Conservation (phyloP, 1,140 invertebrate species). For the Sitophilus oryzae region DNA sequence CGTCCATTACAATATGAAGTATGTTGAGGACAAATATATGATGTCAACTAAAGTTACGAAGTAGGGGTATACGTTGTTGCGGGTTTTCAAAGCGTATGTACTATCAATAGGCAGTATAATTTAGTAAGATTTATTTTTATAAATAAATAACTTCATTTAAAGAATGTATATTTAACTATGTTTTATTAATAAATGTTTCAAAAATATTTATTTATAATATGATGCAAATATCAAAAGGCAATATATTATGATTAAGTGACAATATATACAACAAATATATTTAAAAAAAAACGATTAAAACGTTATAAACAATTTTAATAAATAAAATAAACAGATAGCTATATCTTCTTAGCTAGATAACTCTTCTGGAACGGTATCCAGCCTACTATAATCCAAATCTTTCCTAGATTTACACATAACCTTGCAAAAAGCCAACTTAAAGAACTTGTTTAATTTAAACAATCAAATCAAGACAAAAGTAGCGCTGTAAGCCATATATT, state of each 20-base stretch:
- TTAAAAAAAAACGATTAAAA: too few species aligned
- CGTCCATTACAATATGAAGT: constrained; percentile 10
- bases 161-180: too few species aligned
- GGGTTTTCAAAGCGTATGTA: constrained; percentile 20
- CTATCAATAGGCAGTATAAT: too few species aligned
- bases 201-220: too few species aligned
- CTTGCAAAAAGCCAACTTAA: constrained; percentile 15
- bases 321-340: too few species aligned
- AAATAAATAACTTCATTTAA: too few species aligned
- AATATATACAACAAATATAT: too few species aligned
- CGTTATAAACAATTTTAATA: too few species aligned
- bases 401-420: constrained; percentile 5
- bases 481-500: constrained; percentile 16
- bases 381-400: constrained; percentile 7
- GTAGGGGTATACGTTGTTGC: constrained; percentile 24
- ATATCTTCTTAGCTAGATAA: background rate
- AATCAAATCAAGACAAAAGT: constrained; percentile 10
- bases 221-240: too few species aligned
- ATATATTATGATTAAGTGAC: too few species aligned
- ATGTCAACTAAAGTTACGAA: constrained; percentile 22
- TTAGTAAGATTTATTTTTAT: too few species aligned
- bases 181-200: too few species aligned
- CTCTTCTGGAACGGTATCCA: constrained; percentile 3
- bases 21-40: constrained; percentile 5
- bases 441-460: constrained; percentile 16